Conservation (phyloP, 1,140 invertebrate genomes). For the Laupala kohalensis region DNA sequence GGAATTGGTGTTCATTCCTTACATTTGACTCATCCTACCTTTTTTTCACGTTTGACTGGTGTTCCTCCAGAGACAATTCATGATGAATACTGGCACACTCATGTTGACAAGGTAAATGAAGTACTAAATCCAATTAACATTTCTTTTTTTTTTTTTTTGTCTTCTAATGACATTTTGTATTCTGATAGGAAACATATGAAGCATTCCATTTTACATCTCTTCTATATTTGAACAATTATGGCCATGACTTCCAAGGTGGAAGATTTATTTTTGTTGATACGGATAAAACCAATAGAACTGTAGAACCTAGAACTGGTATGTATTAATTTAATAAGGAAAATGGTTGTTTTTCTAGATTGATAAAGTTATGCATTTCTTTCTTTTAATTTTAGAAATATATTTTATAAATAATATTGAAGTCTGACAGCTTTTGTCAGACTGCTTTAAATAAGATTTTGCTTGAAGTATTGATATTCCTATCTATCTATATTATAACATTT, state of each 20-base stretch:
- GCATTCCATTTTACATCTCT: constrained; percentile 76
- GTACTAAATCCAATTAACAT: background rate
- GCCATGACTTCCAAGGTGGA: constrained; percentile 64
- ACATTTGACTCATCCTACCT: constrained; percentile 69
- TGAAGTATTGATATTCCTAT: too few species aligned
- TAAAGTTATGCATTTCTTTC: too few species aligned
- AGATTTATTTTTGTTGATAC: constrained; percentile 68
- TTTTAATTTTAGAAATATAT: background rate
- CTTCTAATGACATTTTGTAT: background rate
- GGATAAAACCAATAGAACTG: constrained; percentile 43
- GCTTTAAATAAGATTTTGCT: too few species aligned
- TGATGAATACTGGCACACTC: constrained; percentile 80
- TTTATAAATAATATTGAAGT: background rate
- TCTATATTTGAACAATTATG: constrained; percentile 64
- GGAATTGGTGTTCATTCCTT: constrained; percentile 47
- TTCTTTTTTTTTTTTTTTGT: background rate
- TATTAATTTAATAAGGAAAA: background rate
- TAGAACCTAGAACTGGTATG: constrained; percentile 60
- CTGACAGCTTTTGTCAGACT: too few species aligned
- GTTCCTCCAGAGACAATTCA: constrained; percentile 52
- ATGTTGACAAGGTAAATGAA: constrained; percentile 63
- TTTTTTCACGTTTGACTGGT: constrained; percentile 65
- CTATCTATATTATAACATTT: too few species aligned
- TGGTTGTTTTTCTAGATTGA: background rate
- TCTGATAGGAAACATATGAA: constrained; percentile 60